Conservation (phyloP, 2,888 invertebrate species). For the Buathra laborator region DNA sequence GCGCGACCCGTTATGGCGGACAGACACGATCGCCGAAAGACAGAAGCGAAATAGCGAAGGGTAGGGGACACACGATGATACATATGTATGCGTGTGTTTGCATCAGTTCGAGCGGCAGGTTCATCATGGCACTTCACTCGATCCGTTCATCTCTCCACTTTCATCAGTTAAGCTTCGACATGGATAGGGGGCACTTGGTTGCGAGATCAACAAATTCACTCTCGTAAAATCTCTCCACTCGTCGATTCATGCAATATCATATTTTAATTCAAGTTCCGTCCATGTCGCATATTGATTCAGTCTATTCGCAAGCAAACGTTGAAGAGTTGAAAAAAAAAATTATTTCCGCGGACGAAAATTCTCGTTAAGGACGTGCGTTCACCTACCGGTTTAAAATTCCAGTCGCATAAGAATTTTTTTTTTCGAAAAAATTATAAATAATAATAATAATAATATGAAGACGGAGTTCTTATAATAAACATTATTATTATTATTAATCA, state of each 20-base stretch:
- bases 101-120: conserved; percentile 32
- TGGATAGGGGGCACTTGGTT: background rate
- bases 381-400: too few relatives aligned
- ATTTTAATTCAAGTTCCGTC: background rate
- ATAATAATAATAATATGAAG: too few relatives aligned
- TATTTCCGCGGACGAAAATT: too few relatives aligned
- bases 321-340: too few relatives aligned
- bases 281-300: background rate
- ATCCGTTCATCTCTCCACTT: conserved; percentile 60
- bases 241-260: background rate
- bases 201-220: background rate
- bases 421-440: too few relatives aligned
- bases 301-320: too few relatives aligned
- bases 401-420: too few relatives aligned
- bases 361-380: too few relatives aligned
- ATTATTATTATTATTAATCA: too few relatives aligned
- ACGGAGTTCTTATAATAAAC: too few relatives aligned
- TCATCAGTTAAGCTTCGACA: conserved; percentile 1
- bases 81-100: conserved; percentile 1
- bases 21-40: conserved; percentile 10
- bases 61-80: conserved; percentile 16
- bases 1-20: background rate
- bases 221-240: conserved; percentile 1
- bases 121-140: conserved; percentile 23
- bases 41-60: conserved; percentile 11